phyloP scores from a whole-genome alignment of 1,140 invertebrate species.

The Drosophila neocordata region DNA sequence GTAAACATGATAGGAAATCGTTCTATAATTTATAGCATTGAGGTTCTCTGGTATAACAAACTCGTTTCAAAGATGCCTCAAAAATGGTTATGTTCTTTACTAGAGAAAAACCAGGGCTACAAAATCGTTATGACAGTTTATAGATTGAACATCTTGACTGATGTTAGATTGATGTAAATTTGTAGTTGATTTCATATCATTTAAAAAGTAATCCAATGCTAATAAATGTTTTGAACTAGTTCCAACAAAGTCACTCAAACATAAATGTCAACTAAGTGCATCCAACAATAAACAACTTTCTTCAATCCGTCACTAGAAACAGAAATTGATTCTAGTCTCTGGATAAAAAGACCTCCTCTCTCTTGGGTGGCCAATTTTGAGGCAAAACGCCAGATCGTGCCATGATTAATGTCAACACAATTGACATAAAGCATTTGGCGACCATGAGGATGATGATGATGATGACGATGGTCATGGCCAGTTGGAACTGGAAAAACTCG shows the following conservation, averaged over 20 bases:
- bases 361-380: constrained; percentile 73
- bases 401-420: constrained; percentile 79
- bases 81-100: too few relatives aligned
- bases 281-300: not conserved
- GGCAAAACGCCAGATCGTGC: constrained; percentile 52
- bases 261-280: not conserved
- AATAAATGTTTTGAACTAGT: not conserved
- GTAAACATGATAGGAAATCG: too few relatives aligned
- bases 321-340: constrained; percentile 7
- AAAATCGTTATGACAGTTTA: too few relatives aligned
- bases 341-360: constrained; percentile 17
- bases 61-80: too few relatives aligned
- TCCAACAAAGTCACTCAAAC: not conserved
- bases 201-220: too few relatives aligned
- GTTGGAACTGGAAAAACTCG: constrained; percentile 60
- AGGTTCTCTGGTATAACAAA: too few relatives aligned
- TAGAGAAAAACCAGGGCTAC: too few relatives aligned
- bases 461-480: constrained; percentile 22
- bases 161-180: too few relatives aligned
- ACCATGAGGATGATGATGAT: constrained; percentile 22
- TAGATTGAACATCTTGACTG: too few relatives aligned
- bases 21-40: too few relatives aligned
- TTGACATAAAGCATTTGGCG: constrained; percentile 66
- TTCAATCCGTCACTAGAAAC: not conserved
- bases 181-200: too few relatives aligned